Percentiles rank a stretch among this genome's conserved stretches.
Evolutionary conservation across 2,888 invertebrate genomes (phyloP).

Genomic region (Lymantria monacha): DNA sequence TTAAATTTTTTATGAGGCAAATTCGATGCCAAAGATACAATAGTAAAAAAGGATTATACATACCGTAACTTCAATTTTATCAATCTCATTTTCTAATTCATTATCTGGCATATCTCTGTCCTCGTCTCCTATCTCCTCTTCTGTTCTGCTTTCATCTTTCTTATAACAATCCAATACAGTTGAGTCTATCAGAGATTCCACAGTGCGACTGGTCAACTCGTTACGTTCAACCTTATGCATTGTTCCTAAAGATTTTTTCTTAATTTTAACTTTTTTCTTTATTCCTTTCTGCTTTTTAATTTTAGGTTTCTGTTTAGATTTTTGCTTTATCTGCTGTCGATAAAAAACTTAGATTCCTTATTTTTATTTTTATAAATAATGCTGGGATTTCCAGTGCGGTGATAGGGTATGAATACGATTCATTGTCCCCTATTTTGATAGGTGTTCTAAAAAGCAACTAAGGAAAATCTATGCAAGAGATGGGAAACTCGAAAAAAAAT

Average conservation of each 20-base stretch:
- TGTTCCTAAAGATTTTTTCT: background rate
- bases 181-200: slow-evolving; percentile 2
- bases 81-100: background rate
- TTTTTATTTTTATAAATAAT: too few species aligned
- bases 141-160: background rate
- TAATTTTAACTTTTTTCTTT: slow-evolving; percentile 19
- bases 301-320: slow-evolving; percentile 32
- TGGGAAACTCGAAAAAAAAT: too few species aligned
- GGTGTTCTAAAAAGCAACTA: too few species aligned
- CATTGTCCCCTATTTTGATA: too few species aligned
- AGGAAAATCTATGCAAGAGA: too few species aligned
- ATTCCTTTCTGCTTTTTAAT: slow-evolving; percentile 20
- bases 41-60: too few species aligned
- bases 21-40: too few species aligned
- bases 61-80: too few species aligned
- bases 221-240: background rate
- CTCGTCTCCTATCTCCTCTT: background rate
- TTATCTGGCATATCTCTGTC: background rate
- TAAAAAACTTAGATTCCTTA: too few species aligned
- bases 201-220: background rate
- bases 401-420: too few species aligned
- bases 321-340: slow-evolving; percentile 27
- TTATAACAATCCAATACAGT: slow-evolving; percentile 1
- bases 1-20: too few species aligned
- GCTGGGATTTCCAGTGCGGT: too few species aligned